Conservation (phyloP, 2,888 invertebrate genomes). For the Sphinx pinastri region DNA sequence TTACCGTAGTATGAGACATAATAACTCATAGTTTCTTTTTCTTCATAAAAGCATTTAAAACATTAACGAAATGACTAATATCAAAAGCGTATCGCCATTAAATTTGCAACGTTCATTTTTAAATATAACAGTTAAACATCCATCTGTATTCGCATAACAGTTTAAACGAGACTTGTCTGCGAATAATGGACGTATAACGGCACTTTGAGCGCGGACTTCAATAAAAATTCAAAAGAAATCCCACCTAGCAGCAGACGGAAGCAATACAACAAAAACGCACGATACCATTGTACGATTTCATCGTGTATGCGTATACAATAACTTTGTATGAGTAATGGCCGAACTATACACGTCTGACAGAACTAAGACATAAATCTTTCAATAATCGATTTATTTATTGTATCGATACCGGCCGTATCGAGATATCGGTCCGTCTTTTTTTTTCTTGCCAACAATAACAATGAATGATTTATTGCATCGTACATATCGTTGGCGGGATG, state of each 20-base stretch:
- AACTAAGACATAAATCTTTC: slow-evolving; percentile 78
- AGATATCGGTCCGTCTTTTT: slow-evolving; percentile 56
- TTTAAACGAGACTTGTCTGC: slow-evolving; percentile 17
- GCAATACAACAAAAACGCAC: slow-evolving; percentile 41
- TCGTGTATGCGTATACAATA: slow-evolving; percentile 65
- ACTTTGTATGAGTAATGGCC: slow-evolving; percentile 72
- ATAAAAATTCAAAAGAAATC: slow-evolving; percentile 30
- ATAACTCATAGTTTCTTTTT: no score
- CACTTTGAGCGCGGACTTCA: slow-evolving; percentile 20
- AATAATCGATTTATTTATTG: slow-evolving; percentile 81
- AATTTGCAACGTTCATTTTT: background rate
- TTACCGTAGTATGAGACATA: no score
- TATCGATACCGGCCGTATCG: slow-evolving; percentile 60
- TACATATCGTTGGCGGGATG: slow-evolving; percentile 33
- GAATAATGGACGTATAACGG: slow-evolving; percentile 21
- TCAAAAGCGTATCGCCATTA: background rate
- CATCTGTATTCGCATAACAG: background rate
- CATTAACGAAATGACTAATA: background rate
- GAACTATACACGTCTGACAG: slow-evolving; percentile 64
- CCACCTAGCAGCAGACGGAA: slow-evolving; percentile 39
- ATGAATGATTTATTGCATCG: slow-evolving; percentile 72
- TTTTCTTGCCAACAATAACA: slow-evolving; percentile 68
- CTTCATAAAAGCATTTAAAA: background rate
- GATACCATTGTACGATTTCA: slow-evolving; percentile 57
- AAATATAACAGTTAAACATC: background rate